phyloP scores from a whole-genome alignment of 2,888 invertebrate genomes.

The Strigamia crassipes region DNA sequence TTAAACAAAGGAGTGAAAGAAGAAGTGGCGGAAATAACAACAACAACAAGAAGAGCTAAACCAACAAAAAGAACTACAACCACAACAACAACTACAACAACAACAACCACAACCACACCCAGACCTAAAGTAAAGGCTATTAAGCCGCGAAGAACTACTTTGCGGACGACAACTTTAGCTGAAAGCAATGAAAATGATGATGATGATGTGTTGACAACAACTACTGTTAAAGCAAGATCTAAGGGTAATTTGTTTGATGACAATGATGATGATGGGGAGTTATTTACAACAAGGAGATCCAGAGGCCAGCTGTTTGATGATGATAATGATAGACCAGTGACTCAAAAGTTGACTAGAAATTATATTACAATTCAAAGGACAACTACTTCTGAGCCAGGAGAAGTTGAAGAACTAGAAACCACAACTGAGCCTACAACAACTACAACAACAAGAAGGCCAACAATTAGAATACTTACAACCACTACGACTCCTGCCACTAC shows the following conservation, averaged over 20 bases:
- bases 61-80: constrained; percentile 8
- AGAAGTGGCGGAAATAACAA: constrained; percentile 52
- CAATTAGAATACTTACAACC: constrained; percentile 15
- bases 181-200: constrained; percentile 28
- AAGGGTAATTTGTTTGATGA: neutral
- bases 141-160: neutral
- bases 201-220: constrained; percentile 29
- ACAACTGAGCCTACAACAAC: constrained; percentile 42
- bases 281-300: constrained; percentile 4
- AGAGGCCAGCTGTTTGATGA: constrained; percentile 43
- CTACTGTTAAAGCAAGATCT: neutral
- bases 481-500: neutral
- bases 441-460: constrained; percentile 44
- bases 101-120: constrained; percentile 1
- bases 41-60: neutral
- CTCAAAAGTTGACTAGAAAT: constrained; percentile 57
- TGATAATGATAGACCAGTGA: constrained; percentile 20
- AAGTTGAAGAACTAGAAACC: constrained; percentile 53
- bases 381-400: constrained; percentile 63
- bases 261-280: neutral
- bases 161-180: neutral
- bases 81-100: neutral
- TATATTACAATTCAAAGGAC: constrained; percentile 67
- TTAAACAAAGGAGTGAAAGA: constrained; percentile 61
- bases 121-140: constrained; percentile 11